Base-by-base conservation (phyloP, 2,113 vertebrate species). In the Lontra canadensis region DNA sequence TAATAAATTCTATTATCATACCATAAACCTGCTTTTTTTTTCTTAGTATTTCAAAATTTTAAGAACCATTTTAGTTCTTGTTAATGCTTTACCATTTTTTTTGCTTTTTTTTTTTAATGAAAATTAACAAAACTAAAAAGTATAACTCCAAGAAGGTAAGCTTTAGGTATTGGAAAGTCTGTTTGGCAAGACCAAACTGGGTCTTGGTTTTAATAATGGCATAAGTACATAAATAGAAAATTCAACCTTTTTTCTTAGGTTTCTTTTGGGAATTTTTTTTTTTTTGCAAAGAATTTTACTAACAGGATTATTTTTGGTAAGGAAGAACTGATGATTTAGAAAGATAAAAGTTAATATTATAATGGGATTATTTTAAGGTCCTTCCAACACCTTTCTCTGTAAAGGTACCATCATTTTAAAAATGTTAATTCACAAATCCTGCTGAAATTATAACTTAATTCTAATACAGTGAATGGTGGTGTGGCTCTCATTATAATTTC, bases 1-100 rank as follows among this genome's bases (percentile, higher is more conserved):
- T 97, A 98, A 98, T 98, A 93, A 97, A 91, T 97, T 97, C 34
- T 97, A 96, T 96, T 97, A 18, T 93, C 98, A 98, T 98, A 74
- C 84, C 97, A 96, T 97, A 97, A 94, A 97, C 89, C 96, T 97
- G 96, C 97, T 96, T 97, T 92, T 98, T 95, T 97, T 97, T 98
- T 95, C 95, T 85, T 96, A 98, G 91, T 94, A 94, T 95, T 84
- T 97, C 97, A 36, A 49, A 92, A 97, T 96, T 83, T 88, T 97
- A 97, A 94, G 83, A 97, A 82, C 20, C 78, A 88, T 96, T 95
- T 98, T 98, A 98, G 95, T 93, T 90, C 96, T 98, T 98, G 76
- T 88, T 98, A 98, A 96, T 96, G 82, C 90, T 90, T 97, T 98
- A 94, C 85, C 73, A 73, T 96, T 65, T 84, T 97, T 97, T 65